Base-by-base conservation (phyloP, 2,113 vertebrate species). In the Guaruba guarouba region DNA sequence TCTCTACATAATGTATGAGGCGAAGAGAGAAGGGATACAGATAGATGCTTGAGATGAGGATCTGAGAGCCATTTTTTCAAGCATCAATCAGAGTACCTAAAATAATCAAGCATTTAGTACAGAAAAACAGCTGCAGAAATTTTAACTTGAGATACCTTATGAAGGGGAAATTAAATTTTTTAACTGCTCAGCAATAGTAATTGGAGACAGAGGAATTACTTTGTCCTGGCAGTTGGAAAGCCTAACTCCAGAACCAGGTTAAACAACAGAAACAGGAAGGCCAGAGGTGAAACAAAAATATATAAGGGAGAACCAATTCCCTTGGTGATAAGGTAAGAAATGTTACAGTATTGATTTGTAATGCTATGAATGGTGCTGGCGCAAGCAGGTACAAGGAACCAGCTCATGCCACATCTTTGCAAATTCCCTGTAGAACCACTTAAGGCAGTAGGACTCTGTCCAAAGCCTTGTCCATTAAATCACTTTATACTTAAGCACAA, bases 371-470 rank as follows among this genome's bases (percentile, higher is more conserved):
- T 70, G 37, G 13, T 86, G 29, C 48, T 51, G 52, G 46, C 1
- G 0, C 54, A 68, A 29, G 16, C 1, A 1, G 25, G 20, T 39
- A 31, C 31, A 57, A 85, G 37, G 43, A 69, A 84, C 31, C 1
- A 1, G 39, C 29, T 55, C 27, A 39, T 24, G 41, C 16, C 49
- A 37, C 43, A 63, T n/a, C 35, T 85, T 51, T 51, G 55, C 24
- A 57, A 28, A 37, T 31, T 69, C 68, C 62, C 54, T 73, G 31
- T 63, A 74, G 54, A 79, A 79, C 10, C 0, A 0, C 59, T 88
- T 78, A 54, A 0, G 0, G 22, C 27, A 13, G n/a, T 24, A 73
- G 29, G 31, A 54, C 39, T 59, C 33, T 28, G 9, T 55, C 31
- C 46, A 37, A 28, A 29, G 15, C 17, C 22, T 27, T 79, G 39